Percentiles rank a stretch among this genome's conserved stretches.
phyloP scores from a whole-genome alignment of 1,140 invertebrate species.

The Homarus americanus region DNA sequence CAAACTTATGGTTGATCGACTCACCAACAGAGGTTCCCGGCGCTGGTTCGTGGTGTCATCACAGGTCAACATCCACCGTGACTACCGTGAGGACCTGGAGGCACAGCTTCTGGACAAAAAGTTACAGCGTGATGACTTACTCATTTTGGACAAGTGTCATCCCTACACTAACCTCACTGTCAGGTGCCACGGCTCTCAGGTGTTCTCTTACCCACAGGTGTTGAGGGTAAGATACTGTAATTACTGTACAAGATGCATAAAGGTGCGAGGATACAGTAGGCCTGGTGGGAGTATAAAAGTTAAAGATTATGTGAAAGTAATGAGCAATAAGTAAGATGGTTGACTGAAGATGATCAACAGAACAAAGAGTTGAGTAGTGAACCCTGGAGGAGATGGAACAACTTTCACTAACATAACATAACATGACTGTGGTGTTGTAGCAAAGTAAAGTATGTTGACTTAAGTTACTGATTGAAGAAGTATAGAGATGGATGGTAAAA shows the following conservation, averaged over 20 bases:
- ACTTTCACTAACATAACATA: too few species aligned
- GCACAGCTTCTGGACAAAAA: conserved; percentile 80
- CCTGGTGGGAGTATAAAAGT: background rate
- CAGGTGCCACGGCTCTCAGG: conserved; percentile 83
- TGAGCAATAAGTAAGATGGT: too few species aligned
- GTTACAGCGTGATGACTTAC: conserved; percentile 81
- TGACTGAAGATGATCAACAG: too few species aligned
- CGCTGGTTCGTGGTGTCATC: conserved; percentile 85
- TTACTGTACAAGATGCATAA: too few species aligned
- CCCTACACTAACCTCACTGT: conserved; percentile 82
- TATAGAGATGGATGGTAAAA: too few species aligned
- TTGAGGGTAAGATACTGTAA: conserved; percentile 85
- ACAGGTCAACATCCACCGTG: conserved; percentile 89
- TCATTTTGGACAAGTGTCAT: conserved; percentile 84
- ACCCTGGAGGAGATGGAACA: too few species aligned
- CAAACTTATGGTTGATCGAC: too few species aligned
- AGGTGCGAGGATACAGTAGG: background rate
- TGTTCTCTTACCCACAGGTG: conserved; percentile 88
- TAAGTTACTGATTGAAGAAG: too few species aligned
- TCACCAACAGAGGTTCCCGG: conserved; percentile 69
- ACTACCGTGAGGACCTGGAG: conserved; percentile 85
- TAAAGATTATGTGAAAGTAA: too few species aligned
- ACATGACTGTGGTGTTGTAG: too few species aligned
- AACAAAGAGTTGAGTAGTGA: too few species aligned
- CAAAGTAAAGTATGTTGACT: too few species aligned